Percentiles rank a stretch among this genome's conserved stretches.
Evolutionary conservation across 2,888 invertebrate species (phyloP).

Genomic region (Ophion slaviceki): DNA sequence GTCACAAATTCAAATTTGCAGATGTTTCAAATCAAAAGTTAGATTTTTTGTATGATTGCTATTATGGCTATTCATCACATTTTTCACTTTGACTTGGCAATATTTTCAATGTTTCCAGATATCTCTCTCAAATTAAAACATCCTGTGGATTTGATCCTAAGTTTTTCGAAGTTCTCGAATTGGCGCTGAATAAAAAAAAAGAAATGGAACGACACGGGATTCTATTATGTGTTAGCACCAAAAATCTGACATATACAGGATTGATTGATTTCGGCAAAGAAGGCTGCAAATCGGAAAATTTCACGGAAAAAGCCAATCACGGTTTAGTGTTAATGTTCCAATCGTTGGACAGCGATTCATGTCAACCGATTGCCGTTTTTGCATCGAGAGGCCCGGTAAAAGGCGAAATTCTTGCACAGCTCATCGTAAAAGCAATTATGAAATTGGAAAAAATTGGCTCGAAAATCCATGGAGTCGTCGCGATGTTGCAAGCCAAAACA

Average conservation of each 20-base stretch:
- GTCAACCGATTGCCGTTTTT: slow-evolving; percentile 68
- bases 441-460: slow-evolving; percentile 49
- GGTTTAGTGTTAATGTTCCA: slow-evolving; percentile 68
- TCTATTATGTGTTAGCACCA: no score
- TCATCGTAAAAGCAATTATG: slow-evolving; percentile 62
- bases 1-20: no score
- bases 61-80: neutral
- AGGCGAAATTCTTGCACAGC: slow-evolving; percentile 44
- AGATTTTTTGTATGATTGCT: no score
- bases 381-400: slow-evolving; percentile 33
- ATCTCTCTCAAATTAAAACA: slow-evolving; percentile 32
- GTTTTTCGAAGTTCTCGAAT: slow-evolving; percentile 47
- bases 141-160: slow-evolving; percentile 60
- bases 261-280: neutral
- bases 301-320: slow-evolving; percentile 60
- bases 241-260: no score
- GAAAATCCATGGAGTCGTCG: slow-evolving; percentile 62
- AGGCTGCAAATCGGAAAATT: slow-evolving; percentile 7
- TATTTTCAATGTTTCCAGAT: neutral
- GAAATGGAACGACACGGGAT: slow-evolving; percentile 45
- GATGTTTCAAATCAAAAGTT: no score
- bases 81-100: no score
- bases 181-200: slow-evolving; percentile 37
- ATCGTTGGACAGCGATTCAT: slow-evolving; percentile 52
- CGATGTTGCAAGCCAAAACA: slow-evolving; percentile 56